These are phyloP conservation scores for Elegia similella DNA, from an alignment of 2,888 invertebrate species.

Conservation along the genomic window DNA sequence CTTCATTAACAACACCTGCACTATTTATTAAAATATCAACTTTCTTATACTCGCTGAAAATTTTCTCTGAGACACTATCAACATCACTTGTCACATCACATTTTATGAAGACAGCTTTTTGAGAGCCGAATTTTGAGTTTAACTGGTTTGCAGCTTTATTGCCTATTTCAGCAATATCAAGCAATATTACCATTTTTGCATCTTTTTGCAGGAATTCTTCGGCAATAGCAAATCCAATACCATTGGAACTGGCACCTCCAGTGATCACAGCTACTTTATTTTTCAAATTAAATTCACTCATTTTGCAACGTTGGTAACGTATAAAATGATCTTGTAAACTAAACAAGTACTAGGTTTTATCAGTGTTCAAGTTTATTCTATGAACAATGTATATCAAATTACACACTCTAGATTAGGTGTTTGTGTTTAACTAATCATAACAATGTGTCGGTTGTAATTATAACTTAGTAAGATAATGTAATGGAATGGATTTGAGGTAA, in stretches of 20 bases:
- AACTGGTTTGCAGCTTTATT: conserved; percentile 48
- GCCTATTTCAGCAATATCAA: conserved; percentile 42
- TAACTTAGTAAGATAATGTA: no score
- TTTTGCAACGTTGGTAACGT: background rate
- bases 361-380: background rate
- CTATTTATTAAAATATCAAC: conserved; percentile 52
- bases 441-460: no score
- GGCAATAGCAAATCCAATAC: conserved; percentile 71
- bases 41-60: conserved; percentile 35
- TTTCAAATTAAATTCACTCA: conserved; percentile 6
- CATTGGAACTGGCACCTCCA: conserved; percentile 74
- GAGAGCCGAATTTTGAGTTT: conserved; percentile 50
- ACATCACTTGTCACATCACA: conserved; percentile 64
- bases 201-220: conserved; percentile 63
- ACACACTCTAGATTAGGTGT: no score
- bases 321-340: no score
- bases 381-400: no score
- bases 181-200: conserved; percentile 35
- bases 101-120: conserved; percentile 56
- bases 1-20: conserved; percentile 40
- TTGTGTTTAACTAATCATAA: no score
- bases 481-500: no score
- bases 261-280: conserved; percentile 56
- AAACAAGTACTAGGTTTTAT: background rate
- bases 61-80: conserved; percentile 43